Evolutionary conservation across 2,888 invertebrate genomes (phyloP), one percentile per base, ranked within the genome.

Genomic region (Parnassius orleans): DNA sequence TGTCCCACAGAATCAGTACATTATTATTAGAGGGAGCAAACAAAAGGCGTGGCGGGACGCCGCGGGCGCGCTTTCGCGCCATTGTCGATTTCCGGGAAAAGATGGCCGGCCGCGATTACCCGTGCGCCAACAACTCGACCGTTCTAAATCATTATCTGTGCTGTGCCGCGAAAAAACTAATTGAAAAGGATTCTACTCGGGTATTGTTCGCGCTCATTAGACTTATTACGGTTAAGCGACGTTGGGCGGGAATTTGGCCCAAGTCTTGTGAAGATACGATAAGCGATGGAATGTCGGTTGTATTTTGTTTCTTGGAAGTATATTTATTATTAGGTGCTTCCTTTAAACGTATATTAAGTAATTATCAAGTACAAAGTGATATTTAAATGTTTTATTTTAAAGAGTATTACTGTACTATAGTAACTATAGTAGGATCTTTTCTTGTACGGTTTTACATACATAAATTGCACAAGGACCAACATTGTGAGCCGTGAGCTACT

Each of bases 11-110:
- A 47, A 54, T 54, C 33, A 58, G 61, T 55, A 52, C 65, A 68
- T 64, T 68, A 68, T 70, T 69, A 68, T 68, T 66, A 65, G 65
- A 67, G 63, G 69, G 62, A 52, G 64, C 68, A 68, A 68, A 70
- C 68, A 70, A 68, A 69, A 70, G 74, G 68, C 68, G 66, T 62
- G 68, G 65, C 64, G 67, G 72, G 72, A 68, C 74, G 72, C 72
- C 79, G 80, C 80, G 78, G 75, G 75, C 80, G 78, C 77, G 77
- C 74, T 72, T 75, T 73, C 66, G 67, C 62, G 68, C 73, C 82
- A 85, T 86, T 87, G 87, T 86, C 80, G 78, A 75, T 81, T 87
- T 87, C 89, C 87, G 80, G 87, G 86, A 85, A 85, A 74, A 77
- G 69, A 69, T 68, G 69, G 61, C 68, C 67, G 70, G 69, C 72